Evolutionary conservation across 2,888 invertebrate species (phyloP).

Genomic region (Diaphora mendica): DNA sequence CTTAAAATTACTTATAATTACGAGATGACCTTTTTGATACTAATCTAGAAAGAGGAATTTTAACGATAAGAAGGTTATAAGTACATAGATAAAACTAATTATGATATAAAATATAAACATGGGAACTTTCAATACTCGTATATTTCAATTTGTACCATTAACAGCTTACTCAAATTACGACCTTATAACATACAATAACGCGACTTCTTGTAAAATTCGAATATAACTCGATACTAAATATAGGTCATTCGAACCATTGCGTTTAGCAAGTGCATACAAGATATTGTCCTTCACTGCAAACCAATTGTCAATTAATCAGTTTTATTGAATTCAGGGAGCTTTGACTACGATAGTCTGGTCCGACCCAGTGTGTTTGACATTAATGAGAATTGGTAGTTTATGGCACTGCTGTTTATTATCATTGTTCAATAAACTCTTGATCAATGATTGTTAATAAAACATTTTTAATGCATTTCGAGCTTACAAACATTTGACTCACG

Average conservation of each 20-base stretch:
- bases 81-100: neutral
- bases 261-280: neutral
- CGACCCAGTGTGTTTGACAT: slow-evolving; percentile 7
- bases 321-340: slow-evolving; percentile 5
- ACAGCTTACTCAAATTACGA: neutral
- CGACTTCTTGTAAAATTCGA: neutral
- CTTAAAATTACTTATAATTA: no score
- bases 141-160: neutral
- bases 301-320: slow-evolving; percentile 5
- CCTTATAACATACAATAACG: neutral
- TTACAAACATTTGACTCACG: neutral
- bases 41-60: no score
- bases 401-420: slow-evolving; percentile 5
- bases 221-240: neutral
- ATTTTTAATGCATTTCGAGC: slow-evolving; percentile 5
- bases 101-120: no score
- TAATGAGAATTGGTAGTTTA: slow-evolving; percentile 17
- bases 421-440: slow-evolving; percentile 7
- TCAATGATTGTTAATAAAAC: slow-evolving; percentile 4
- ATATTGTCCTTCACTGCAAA: slow-evolving; percentile 1
- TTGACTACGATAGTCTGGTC: slow-evolving; percentile 2
- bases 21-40: no score
- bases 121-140: neutral
- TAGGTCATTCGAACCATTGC: neutral
- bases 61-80: no score